Evolutionary conservation across 2,113 vertebrate genomes (phyloP).

Genomic region (Origma solitaria): DNA sequence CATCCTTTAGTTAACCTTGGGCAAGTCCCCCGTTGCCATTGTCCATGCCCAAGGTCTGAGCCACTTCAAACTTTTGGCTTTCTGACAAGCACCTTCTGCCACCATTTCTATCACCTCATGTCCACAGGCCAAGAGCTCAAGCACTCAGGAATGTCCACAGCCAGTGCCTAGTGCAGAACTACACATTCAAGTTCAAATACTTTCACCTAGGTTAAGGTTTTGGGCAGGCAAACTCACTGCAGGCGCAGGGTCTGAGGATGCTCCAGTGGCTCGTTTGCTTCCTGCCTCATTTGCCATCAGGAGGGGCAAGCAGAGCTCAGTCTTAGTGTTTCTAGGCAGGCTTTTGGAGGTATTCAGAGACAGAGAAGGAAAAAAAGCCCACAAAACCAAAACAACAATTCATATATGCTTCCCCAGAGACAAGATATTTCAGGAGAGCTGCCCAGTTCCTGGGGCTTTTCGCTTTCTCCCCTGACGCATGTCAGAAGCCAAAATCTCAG

Average conservation of each 20-base stretch:
- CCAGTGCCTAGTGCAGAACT: background rate
- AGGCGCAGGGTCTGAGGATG: background rate
- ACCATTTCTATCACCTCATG: background rate
- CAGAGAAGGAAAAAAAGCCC: background rate
- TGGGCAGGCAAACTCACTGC: background rate
- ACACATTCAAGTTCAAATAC: background rate
- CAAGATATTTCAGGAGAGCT: background rate
- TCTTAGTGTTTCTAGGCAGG: constrained; percentile 34
- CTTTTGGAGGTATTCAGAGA: constrained; percentile 42
- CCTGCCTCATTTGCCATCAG: background rate
- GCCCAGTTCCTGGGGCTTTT: background rate
- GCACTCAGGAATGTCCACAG: background rate
- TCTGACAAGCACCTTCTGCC: background rate
- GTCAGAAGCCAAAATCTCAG: background rate
- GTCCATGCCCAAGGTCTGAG: background rate
- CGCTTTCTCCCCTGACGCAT: background rate
- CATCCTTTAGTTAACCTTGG: background rate
- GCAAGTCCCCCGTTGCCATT: background rate
- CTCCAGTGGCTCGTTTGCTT: background rate
- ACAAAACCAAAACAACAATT: constrained; percentile 3
- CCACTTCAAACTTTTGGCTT: background rate
- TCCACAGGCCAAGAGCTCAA: background rate
- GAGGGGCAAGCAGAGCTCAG: background rate
- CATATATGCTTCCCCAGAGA: background rate
- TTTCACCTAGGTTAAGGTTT: background rate